Percentiles rank a stretch among this genome's conserved stretches.
These are phyloP conservation scores for Xiphophorus couchianus DNA, from an alignment of 2,113 vertebrate species.

Conservation along the genomic window DNA sequence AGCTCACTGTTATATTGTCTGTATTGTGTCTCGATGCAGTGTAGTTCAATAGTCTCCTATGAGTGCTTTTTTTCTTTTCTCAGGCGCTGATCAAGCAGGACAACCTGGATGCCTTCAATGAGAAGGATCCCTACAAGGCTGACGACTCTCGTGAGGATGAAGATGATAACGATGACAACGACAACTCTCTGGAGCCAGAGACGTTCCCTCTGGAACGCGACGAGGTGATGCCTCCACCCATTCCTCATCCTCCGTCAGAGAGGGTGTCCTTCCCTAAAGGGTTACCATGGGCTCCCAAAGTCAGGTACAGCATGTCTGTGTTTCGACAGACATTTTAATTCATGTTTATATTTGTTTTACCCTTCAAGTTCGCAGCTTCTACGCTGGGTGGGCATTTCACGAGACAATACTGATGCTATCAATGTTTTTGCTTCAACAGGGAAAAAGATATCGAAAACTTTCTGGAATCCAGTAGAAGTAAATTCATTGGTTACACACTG, in stretches of 20 bases:
- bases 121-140: constrained; percentile 94
- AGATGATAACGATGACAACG: constrained; percentile 93
- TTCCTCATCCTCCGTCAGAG: constrained; percentile 89
- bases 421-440: constrained; percentile 70
- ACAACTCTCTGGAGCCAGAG: constrained; percentile 91
- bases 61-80: no score
- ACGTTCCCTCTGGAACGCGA: constrained; percentile 93
- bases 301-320: constrained; percentile 83
- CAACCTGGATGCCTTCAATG: constrained; percentile 97
- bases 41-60: background rate
- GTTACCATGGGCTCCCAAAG: constrained; percentile 97
- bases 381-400: background rate
- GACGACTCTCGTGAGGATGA: constrained; percentile 95
- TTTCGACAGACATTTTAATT: background rate
- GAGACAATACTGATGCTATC: background rate
- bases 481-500: constrained; percentile 97
- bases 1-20: background rate
- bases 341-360: background rate
- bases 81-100: constrained; percentile 97
- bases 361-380: background rate
- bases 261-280: constrained; percentile 94
- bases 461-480: constrained; percentile 96
- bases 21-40: background rate
- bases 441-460: constrained; percentile 99
- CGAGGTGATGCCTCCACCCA: constrained; percentile 93